Evolutionary conservation across 1,140 invertebrate species (phyloP), one percentile per base, ranked within the genome.

Genomic region (Pseudomyrmex gracilis): DNA sequence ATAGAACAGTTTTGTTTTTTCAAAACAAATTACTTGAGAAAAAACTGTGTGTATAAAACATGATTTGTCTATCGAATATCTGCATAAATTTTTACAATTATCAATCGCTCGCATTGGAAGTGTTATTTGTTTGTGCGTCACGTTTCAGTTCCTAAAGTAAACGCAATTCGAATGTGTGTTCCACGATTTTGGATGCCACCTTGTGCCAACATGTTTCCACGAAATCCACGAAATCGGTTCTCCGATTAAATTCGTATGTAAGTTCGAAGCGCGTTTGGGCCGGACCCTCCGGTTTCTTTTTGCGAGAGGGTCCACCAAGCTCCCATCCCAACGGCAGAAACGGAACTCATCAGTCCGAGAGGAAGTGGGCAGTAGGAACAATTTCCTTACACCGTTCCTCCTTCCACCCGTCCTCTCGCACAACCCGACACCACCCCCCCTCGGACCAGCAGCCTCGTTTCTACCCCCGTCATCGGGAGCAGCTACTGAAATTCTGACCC

Each of bases 361-460:
- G 94, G 94, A 94, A 94, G 94, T 94, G 93, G 93, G 94, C 93
- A 94, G 93, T 93, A 89, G 93, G 93, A 92, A 94, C 92, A 94
- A 94, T 94, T 94, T 94, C 94, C 94, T 94, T 93, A 93, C 90
- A 92, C 93, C 90, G 86, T 91, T 92, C 90, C 88, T 82, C 82
- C 85, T 84, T 73, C 80, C 84, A 82, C 71, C 5, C 82, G 24
- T 76, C 83, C 73, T 60, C 73, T 60, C 22, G 53, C 45, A 20
- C 58, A 68, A 15, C 66, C 15, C 55, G 13, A 49, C 58, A 45
- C 57, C 82, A 45, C 61, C 61, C 73, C 61, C 73, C 12, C 57
- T 73, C 10, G 64, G 12, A 24, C 47, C 47, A 57, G 76, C 76
- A 80, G 45, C 83, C 47, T 84, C 83, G 66, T 82, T 73, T 74